Evolutionary conservation across 2,113 vertebrate species (phyloP).

Genomic region (Rhinichthys klamathensis): DNA sequence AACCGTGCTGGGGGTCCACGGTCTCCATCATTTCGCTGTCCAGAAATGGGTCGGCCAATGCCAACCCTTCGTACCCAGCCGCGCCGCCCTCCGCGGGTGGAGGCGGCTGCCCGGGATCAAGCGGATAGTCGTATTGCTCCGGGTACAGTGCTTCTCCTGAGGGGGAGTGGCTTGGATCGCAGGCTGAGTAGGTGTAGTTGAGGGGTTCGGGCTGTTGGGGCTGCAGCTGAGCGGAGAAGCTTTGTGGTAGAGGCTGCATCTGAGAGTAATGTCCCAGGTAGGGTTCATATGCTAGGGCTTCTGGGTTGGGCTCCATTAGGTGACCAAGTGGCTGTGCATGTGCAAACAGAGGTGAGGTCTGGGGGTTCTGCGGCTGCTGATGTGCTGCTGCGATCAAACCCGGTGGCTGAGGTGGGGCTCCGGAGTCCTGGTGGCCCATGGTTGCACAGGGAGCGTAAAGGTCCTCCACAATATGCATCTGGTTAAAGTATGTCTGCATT

Average conservation of each 20-base stretch:
- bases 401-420: slow-evolving; percentile 75
- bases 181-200: slow-evolving; percentile 77
- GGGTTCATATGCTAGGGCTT: slow-evolving; percentile 71
- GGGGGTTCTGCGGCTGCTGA: slow-evolving; percentile 64
- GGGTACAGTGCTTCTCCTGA: slow-evolving; percentile 73
- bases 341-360: slow-evolving; percentile 65
- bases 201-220: slow-evolving; percentile 63
- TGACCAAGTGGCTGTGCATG: slow-evolving; percentile 69
- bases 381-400: slow-evolving; percentile 76
- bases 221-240: slow-evolving; percentile 48
- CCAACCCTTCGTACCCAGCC: slow-evolving; percentile 74
- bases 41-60: slow-evolving; percentile 82
- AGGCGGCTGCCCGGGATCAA: slow-evolving; percentile 72
- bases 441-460: slow-evolving; percentile 76
- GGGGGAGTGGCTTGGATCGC: slow-evolving; percentile 70
- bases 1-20: slow-evolving; percentile 95
- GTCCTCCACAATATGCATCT: slow-evolving; percentile 96
- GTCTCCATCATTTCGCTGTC: slow-evolving; percentile 99
- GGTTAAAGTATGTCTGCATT: slow-evolving; percentile 94
- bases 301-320: slow-evolving; percentile 70
- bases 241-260: slow-evolving; percentile 63
- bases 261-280: slow-evolving; percentile 80
- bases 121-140: slow-evolving; percentile 76
- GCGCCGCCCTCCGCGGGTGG: slow-evolving; percentile 64
- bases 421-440: slow-evolving; percentile 78